Evolutionary conservation across 2,888 invertebrate genomes (phyloP).

Genomic region (Callinectes sapidus): DNA sequence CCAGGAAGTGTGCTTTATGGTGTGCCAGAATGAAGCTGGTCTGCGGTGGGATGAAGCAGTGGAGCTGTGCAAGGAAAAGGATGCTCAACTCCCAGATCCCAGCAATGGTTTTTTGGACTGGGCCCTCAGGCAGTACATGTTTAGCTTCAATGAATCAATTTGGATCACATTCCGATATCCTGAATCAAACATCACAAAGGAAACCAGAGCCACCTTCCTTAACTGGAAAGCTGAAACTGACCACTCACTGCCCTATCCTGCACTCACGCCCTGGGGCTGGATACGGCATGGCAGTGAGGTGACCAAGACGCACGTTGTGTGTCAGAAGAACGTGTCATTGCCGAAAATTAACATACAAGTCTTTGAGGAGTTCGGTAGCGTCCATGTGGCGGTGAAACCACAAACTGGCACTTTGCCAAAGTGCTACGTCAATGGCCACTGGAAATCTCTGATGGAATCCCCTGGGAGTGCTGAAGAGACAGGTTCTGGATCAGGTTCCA

Average conservation of each 20-base stretch:
- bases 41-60: slow-evolving; percentile 52
- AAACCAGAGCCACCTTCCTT: background rate
- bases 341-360: background rate
- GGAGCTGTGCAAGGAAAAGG: slow-evolving; percentile 33
- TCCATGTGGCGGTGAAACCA: background rate
- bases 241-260: slow-evolving; percentile 43
- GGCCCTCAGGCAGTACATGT: slow-evolving; percentile 52
- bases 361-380: background rate
- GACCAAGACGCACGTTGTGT: slow-evolving; percentile 29
- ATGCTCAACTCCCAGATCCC: slow-evolving; percentile 58
- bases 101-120: slow-evolving; percentile 66
- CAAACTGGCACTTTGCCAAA: slow-evolving; percentile 45
- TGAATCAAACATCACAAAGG: background rate
- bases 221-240: slow-evolving; percentile 66
- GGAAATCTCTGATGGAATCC: background rate
- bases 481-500: no score
- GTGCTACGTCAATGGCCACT: slow-evolving; percentile 63
- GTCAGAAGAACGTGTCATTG: slow-evolving; percentile 42
- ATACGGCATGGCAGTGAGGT: background rate
- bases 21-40: background rate
- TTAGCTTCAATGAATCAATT: background rate
- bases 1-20: slow-evolving; percentile 40
- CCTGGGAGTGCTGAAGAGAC: background rate
- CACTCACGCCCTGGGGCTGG: slow-evolving; percentile 55
- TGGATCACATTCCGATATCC: slow-evolving; percentile 42